Evolutionary conservation across 2,113 vertebrate genomes (phyloP).

Genomic region (Elgaria multicarinata): DNA sequence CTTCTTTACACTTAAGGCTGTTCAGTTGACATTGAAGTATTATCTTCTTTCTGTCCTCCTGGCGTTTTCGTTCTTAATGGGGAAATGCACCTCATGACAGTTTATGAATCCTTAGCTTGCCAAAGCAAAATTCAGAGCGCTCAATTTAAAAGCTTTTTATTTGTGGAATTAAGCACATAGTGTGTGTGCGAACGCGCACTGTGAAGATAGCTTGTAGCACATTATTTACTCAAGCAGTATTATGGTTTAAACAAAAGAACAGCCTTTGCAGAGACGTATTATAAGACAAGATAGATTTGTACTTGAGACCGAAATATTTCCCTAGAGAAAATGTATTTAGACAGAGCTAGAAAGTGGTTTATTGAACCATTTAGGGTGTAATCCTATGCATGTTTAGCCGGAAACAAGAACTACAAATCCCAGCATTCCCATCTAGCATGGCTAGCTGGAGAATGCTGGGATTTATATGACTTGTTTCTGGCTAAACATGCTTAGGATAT

Average conservation of each 20-base stretch:
- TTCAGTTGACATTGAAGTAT: constrained; percentile 27
- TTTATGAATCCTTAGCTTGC: constrained; percentile 42
- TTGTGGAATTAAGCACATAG: constrained; percentile 21
- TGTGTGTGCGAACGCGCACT: background rate
- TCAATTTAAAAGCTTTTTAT: constrained; percentile 18
- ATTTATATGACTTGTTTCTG: too few relatives aligned
- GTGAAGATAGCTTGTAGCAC: background rate
- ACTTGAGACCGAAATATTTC: constrained; percentile 23
- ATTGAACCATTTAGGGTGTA: constrained; percentile 20
- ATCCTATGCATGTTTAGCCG: background rate
- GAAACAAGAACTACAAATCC: too few relatives aligned
- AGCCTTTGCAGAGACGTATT: background rate
- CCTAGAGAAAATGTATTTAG: constrained; percentile 28
- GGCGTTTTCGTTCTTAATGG: background rate
- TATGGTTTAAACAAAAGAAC: constrained; percentile 3
- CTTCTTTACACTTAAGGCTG: background rate
- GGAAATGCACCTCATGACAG: constrained; percentile 16
- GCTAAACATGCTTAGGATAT: too few relatives aligned
- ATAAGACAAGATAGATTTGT: constrained; percentile 34
- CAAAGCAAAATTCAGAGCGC: constrained; percentile 29
- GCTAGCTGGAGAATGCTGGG: too few relatives aligned
- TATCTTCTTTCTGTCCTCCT: constrained; percentile 35
- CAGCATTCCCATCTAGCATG: constrained; percentile 42
- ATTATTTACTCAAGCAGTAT: constrained; percentile 29
- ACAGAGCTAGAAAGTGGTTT: constrained; percentile 45